Evolutionary conservation across 2,888 invertebrate genomes (phyloP), one percentile per base, ranked within the genome.

Genomic region (Cristatella mucedo): DNA sequence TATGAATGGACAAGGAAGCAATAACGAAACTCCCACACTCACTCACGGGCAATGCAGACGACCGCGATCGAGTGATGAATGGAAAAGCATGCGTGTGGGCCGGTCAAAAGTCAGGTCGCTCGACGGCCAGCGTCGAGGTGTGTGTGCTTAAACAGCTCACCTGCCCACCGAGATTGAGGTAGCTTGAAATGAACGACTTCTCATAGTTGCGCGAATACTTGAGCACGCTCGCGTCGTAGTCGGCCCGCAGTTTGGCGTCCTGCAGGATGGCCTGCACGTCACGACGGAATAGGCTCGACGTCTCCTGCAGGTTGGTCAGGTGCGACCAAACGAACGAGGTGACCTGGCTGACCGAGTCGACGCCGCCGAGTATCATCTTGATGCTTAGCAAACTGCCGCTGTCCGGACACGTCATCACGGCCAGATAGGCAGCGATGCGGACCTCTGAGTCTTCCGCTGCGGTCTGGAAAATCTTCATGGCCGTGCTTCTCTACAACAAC

Each of bases 251-350:
- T 45, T 76, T 74, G 46, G 78, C 76, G 49, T 86, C 83, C 0
- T 82, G 76, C 2, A 93, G 68, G 15, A 93, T 71, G 39, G 80
- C 80, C 58, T 85, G 84, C 33, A 86, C 76, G 59, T 82, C 81
- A 26, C 82, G 76, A 45, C 82, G 77, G 30, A 78, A 78, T 0
- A 86, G 86, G 2, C 79, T 75, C 0, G 82, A 80, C 0, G 86
- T 84, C 52, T 82, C 80, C 44, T 81, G 76, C 29, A 87, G 66
- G 66, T 87, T 91, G 50, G 76, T 80, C 36, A 93, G 70, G 64
- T 91, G 87, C 38, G 85, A 85, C 86, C 87, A 91, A 3, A 93
- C 82, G 66, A 85, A 93, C 4, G 89, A 85, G 9, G 85, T 86
- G 21, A 89, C 86, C 75, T 91, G 89, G 65, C 85, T 85, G 15